Evolutionary conservation across 2,797 vertebrate species (phyloP).

Genomic region (Linurgus olivaceus): DNA sequence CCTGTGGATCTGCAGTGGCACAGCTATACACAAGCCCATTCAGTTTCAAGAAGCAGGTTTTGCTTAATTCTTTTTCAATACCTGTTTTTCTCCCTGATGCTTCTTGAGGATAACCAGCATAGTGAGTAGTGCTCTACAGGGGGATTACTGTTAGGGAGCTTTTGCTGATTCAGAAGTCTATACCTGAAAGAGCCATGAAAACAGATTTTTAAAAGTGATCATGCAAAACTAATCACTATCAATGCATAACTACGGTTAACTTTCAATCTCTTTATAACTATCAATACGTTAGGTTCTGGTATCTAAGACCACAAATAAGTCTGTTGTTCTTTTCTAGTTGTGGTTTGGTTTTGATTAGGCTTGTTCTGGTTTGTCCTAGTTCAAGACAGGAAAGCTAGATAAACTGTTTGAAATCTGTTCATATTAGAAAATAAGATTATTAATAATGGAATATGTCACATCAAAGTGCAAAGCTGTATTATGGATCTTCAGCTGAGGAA

Average conservation of each 20-base stretch:
- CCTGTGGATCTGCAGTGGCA: not conserved
- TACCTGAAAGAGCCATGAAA: not conserved
- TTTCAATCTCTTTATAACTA: not conserved
- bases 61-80: not conserved
- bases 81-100: not conserved
- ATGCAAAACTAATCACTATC: not conserved
- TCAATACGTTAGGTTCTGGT: not conserved
- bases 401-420: not conserved
- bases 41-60: not conserved
- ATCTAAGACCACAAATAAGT: not conserved
- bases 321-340: not conserved
- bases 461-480: not conserved
- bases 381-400: not conserved
- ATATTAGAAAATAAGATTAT: not conserved
- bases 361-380: not conserved
- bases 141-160: not conserved
- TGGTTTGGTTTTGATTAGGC: not conserved
- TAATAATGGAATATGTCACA: not conserved
- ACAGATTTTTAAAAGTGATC: not conserved
- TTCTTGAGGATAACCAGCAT: not conserved
- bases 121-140: not conserved
- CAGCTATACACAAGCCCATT: fast-evolving
- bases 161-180: not conserved
- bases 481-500: not conserved
- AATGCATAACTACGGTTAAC: not conserved